Evolutionary conservation across 2,113 vertebrate species (phyloP).

Genomic region (Daubentonia madagascariensis): DNA sequence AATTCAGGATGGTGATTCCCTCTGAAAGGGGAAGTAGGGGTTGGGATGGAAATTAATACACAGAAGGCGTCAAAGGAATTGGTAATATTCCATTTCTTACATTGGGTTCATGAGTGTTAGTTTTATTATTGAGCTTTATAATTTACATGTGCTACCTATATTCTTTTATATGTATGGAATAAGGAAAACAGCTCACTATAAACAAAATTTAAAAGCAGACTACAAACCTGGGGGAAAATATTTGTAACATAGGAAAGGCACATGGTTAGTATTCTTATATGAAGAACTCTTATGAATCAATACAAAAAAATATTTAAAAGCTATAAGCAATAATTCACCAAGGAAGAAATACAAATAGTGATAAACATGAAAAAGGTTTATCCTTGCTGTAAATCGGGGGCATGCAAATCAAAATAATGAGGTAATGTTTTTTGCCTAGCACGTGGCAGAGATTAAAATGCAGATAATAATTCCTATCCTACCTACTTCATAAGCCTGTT

Average conservation of each 20-base stretch:
- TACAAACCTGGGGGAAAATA: not conserved
- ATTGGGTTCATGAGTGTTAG: not conserved
- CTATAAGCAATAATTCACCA: constrained; percentile 21
- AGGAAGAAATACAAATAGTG: constrained; percentile 34
- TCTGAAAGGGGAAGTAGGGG: not conserved
- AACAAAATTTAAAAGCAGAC: not conserved
- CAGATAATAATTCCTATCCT: constrained; percentile 14
- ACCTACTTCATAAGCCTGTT: constrained; percentile 1
- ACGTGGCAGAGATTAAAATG: constrained; percentile 60
- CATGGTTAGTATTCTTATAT: not conserved
- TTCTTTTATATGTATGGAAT: not conserved
- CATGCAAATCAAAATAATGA: constrained; percentile 50
- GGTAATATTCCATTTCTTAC: not conserved
- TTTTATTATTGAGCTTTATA: constrained; percentile 16
- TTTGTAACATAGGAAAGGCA: constrained; percentile 7
- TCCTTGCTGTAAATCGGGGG: not conserved
- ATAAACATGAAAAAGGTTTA: constrained; percentile 36
- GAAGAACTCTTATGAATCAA: not conserved
- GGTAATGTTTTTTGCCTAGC: constrained; percentile 15
- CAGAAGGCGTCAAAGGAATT: not conserved
- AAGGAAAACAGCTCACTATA: not conserved
- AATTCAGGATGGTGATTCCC: not conserved
- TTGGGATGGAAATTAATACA: not conserved
- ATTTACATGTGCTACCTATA: not conserved
- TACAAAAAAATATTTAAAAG: constrained; percentile 23